Percentiles rank a stretch among this genome's conserved stretches.
Conservation (phyloP, 2,888 invertebrate species). For the Tiliacea aurago region DNA sequence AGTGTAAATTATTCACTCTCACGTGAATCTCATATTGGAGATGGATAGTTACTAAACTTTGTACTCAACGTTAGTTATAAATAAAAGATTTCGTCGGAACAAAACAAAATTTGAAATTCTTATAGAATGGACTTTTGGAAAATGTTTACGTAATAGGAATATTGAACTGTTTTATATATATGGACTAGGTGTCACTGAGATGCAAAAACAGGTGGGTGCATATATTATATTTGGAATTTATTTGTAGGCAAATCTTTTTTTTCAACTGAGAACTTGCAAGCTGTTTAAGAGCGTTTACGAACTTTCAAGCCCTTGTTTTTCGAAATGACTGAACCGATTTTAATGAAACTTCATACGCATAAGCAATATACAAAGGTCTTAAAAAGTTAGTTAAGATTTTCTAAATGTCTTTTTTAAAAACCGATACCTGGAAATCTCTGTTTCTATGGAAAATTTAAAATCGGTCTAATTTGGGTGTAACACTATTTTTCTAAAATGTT, state of each 20-base stretch:
- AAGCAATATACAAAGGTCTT: no score
- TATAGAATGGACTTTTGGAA: constrained; percentile 47
- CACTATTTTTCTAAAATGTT: no score
- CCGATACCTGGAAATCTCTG: no score
- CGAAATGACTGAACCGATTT: no score
- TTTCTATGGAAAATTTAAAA: no score
- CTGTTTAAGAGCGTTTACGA: no score
- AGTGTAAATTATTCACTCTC: constrained; percentile 72
- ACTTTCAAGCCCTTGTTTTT: no score
- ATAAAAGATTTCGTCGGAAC: constrained; percentile 55
- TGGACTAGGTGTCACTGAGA: not conserved
- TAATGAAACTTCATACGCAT: no score
- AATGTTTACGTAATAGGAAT: constrained; percentile 55
- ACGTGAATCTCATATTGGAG: constrained; percentile 70
- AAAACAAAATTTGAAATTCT: constrained; percentile 61
- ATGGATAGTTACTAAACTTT: constrained; percentile 59
- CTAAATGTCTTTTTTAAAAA: no score
- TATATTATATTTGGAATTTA: constrained; percentile 17
- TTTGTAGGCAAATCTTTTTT: constrained; percentile 5
- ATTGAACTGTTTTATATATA: constrained; percentile 34
- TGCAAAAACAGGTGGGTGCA: constrained; percentile 15
- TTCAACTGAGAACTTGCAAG: not conserved
- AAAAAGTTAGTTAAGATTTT: no score
- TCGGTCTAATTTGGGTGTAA: no score
- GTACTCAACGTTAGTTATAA: constrained; percentile 54